Evolutionary conservation across 2,888 invertebrate genomes (phyloP), one percentile per base, ranked within the genome.

Genomic region (Octodonta nipae): DNA sequence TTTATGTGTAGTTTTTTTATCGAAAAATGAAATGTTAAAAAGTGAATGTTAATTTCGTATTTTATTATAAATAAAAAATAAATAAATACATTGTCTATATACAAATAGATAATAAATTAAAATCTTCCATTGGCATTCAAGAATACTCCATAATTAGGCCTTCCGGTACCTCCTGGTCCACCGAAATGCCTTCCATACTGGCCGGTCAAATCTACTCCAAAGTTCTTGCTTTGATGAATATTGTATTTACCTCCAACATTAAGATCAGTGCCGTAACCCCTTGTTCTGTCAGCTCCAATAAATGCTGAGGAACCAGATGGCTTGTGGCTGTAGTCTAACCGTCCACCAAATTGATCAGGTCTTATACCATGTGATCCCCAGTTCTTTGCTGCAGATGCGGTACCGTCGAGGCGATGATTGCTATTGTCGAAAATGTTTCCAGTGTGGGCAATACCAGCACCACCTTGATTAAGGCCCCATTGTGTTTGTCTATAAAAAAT

Each of bases 131-230:
- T 15, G 2, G 33, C 40, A 10, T 34, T 31, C 20, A 40, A 12
- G 8, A 33, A 32, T 15, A 40, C 43, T 10, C 42, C 44, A 20
- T 35, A 35, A 20, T 47, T 31, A 2, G 51, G 46, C n/a, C 33
- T 36, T 13, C 49, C 39, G 15, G 44, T 48, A 7, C 51, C 52
- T 22, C 41, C 34, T 2, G 44, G 40, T 13, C 50, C 49, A 14
- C 51, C 51, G 35, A 35, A 49, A 36, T 50, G 50, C 30, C 49
- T 44, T 5, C 35, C 35, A 26, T 52, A 52, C 11, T 38, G 32
- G n/a, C 43, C 52, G 24, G 42, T 42, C 7, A 46, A 39, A 20
- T 48, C 50, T 6, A 50, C 38, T n/a, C 42, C 36, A 5, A 44
- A 42, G 31, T 52, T 47, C 28, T 47, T 46, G 2, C 32, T 33